Evolutionary conservation across 2,888 invertebrate genomes (phyloP), one percentile per base, ranked within the genome.

Genomic region (Drosophila neoperkinsi): DNA sequence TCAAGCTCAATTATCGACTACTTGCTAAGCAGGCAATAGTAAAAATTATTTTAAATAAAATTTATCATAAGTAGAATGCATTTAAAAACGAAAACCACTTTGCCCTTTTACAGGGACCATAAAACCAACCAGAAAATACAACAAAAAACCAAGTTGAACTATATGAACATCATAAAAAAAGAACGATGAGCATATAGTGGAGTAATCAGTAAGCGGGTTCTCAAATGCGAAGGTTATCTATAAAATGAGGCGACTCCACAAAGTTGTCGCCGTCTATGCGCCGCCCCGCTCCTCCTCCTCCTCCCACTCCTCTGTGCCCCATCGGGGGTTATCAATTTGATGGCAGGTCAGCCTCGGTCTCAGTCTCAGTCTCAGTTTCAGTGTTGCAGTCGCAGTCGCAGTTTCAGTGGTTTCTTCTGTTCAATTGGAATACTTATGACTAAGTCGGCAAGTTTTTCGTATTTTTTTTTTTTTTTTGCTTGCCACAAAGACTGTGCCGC

Each of bases 361-460:
- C 51, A 16, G 55, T 25, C 33, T 16, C 58, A 46, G 53, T 38
- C 21, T 13, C 46, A 28, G 43, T 52, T 25, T 43, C 38, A 43
- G 52, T 61, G 25, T 60, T 28, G 25, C 46, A 36, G 53, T 52
- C 41, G 41, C 63, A n/a, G 33, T 53, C 36, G 2, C 57, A 33
- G 53, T 71, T 53, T 57, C 78, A 59, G 77, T 71, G 60, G 82
- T 72, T 82, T 73, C 72, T 71, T 79, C 85, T 88, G 90, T 90
- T 60, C 79, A 60, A 72, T 71, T 67, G 88, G 66, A 75, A 74
- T 69, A 77, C 73, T 85, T 77, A 90, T 84, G 84, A 84, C 90
- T 84, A 84, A 84, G 85, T 85, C 69, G 74, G 60, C 79, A 55
- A 74, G 55, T 70, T 61, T 82, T 70, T 21, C 25, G 25, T n/a